Percentiles rank a stretch among this genome's conserved stretches.
These are phyloP conservation scores for Ophioderma brevispina DNA, from an alignment of 35 echinoderm and acorn worm species.

Conservation along the genomic window DNA sequence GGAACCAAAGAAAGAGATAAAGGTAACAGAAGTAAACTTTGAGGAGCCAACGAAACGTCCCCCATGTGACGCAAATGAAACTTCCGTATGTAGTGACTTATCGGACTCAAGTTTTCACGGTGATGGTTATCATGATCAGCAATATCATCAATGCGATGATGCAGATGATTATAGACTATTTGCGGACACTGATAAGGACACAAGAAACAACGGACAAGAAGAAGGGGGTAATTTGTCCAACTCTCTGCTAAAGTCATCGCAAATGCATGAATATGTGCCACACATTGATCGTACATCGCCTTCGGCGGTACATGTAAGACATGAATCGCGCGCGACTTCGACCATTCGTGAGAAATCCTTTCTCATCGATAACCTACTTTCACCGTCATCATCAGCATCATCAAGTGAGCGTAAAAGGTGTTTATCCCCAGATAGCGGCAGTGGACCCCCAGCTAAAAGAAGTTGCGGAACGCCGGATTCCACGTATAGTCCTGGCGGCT, in stretches of 20 bases:
- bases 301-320: not conserved
- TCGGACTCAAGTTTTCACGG: not conserved
- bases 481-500: not conserved
- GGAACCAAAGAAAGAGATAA: not conserved
- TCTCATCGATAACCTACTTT: not conserved
- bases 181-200: not conserved
- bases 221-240: not conserved
- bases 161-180: not conserved
- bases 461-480: not conserved
- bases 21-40: not conserved
- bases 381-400: not conserved
- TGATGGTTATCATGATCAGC: not conserved
- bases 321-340: not conserved
- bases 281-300: conserved; percentile 3
- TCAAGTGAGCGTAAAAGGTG: not conserved
- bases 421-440: not conserved
- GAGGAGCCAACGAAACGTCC: not conserved
- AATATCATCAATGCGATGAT: not conserved
- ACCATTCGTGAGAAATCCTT: not conserved
- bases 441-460: not conserved
- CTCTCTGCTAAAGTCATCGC: not conserved
- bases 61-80: not conserved
- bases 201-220: not conserved
- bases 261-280: not conserved
- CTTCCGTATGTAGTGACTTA: not conserved